phyloP scores from a whole-genome alignment of 2,797 vertebrate genomes.

The Leptatherina wallacei region DNA sequence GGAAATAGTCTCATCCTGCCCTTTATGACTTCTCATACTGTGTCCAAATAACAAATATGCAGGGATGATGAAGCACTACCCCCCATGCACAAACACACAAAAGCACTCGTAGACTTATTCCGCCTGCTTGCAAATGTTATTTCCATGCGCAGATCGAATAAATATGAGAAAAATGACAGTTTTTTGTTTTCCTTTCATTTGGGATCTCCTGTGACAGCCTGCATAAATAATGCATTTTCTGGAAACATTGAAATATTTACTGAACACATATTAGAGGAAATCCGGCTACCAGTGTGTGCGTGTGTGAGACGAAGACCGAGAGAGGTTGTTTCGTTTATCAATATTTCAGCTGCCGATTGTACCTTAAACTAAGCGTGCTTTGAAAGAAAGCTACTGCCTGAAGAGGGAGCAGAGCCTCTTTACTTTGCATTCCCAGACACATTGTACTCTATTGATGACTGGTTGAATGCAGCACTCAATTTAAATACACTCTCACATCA shows the following conservation, averaged over 20 bases:
- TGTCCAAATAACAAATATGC: constrained; percentile 60
- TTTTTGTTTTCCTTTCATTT: constrained; percentile 63
- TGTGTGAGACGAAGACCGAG: constrained; percentile 5
- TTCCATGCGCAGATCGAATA: constrained; percentile 36
- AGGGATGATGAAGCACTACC: constrained; percentile 37
- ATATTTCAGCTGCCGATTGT: constrained; percentile 35
- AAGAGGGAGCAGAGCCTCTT: constrained; percentile 36
- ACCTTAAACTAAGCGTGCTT: constrained; percentile 53
- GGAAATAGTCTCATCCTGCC: constrained; percentile 50
- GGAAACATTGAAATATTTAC: constrained; percentile 72
- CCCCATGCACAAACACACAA: constrained; percentile 6
- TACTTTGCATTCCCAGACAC: constrained; percentile 39
- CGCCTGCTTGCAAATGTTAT: constrained; percentile 37
- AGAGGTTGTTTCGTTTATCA: constrained; percentile 39
- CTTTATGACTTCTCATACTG: constrained; percentile 56
- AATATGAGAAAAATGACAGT: constrained; percentile 60
- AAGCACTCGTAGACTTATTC: constrained; percentile 7
- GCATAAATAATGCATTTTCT: constrained; percentile 71
- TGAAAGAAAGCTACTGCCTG: constrained; percentile 53
- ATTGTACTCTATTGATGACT: constrained; percentile 61
- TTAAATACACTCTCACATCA: constrained; percentile 44
- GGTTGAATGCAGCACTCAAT: constrained; percentile 45
- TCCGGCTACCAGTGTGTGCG: constrained; percentile 15
- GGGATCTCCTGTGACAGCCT: constrained; percentile 66
- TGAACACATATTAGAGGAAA: constrained; percentile 51